A percentile compares a stretch with the other conserved stretches of the same genome.
Conservation (phyloP, 2,888 invertebrate species). For the Macrophya annulata region DNA sequence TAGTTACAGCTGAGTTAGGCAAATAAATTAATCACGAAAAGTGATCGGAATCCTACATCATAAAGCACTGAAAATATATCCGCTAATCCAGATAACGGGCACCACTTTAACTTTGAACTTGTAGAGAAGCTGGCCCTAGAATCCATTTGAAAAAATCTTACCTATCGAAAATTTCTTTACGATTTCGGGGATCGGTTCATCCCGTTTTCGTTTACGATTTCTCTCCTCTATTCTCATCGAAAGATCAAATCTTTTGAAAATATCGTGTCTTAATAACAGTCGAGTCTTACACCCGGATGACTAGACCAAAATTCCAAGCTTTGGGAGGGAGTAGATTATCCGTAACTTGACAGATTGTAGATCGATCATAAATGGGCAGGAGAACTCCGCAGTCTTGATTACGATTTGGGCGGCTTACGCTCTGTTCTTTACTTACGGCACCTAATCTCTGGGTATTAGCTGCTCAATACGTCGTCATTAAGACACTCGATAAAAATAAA, state of each 20-base stretch:
- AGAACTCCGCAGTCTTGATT: constrained; percentile 49
- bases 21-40: constrained; percentile 38
- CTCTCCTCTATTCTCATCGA: background rate
- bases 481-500: constrained; percentile 55
- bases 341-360: constrained; percentile 50
- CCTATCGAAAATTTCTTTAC: background rate
- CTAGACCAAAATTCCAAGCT: background rate
- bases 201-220: background rate
- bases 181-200: too few relatives aligned
- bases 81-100: background rate
- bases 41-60: constrained; percentile 26
- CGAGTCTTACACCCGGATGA: background rate
- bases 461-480: constrained; percentile 53
- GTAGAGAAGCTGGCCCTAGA: background rate
- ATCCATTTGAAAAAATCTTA: background rate
- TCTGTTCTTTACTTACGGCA: constrained; percentile 45
- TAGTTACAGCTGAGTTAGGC: constrained; percentile 38
- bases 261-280: background rate
- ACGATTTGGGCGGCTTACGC: constrained; percentile 51
- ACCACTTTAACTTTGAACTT: constrained; percentile 8
- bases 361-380: constrained; percentile 39
- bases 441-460: constrained; percentile 54
- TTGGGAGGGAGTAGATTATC: constrained; percentile 27
- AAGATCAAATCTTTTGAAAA: background rate
- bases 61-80: background rate